Evolutionary conservation across 2,797 vertebrate genomes (phyloP), one percentile per base, ranked within the genome.

Genomic region (Limnodromus scolopaceus): DNA sequence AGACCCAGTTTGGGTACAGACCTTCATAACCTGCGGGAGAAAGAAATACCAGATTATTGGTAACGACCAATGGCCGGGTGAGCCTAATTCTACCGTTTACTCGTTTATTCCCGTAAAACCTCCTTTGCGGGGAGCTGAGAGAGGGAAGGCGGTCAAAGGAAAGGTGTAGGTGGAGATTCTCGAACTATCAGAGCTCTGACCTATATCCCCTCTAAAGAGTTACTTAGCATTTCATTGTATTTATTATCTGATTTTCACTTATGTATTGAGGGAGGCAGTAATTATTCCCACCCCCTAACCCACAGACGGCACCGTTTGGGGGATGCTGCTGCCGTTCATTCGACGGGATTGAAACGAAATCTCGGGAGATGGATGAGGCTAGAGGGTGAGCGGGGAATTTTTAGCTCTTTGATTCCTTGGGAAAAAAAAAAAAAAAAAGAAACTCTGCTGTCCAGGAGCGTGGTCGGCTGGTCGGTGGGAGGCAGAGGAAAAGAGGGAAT

Each of bases 221-320:
- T 63, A 45, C 61, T 79, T 65, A 63, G 25, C 41, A n/a, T 92
- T 90, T 84, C 63, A n/a, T 92, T 69, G 20, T 53, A 38, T 77
- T 61, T 65, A 57, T 54, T 79, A 49, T 51, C 88, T 70, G 36
- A 65, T 91, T 93, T 89, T 87, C 91, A 61, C 45, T 74, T 20
- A 19, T 5, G 25, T 72, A 13, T 64, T 77, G 55, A 77, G 45
- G 54, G 69, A 83, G 6, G 30, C 53, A 38, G 55, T 32, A 39
- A 63, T 87, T 74, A 74, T 74, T 87, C 34, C 86, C 41, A 9
- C 43, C 36, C 72, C 54, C 64, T 49, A 41, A 86, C 79, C 49
- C 45, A 11, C 84, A 77, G 51, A 20, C 16, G 11, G 53, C 54
- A 51, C 48, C 17, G 2, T 45, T 72, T 68, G 5, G 64, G 51